A percentile compares a stretch with the other conserved stretches of the same genome.
These are phyloP conservation scores for Drepanosiphum platanoidis DNA, from an alignment of 2,888 invertebrate genomes.

Conservation along the genomic window DNA sequence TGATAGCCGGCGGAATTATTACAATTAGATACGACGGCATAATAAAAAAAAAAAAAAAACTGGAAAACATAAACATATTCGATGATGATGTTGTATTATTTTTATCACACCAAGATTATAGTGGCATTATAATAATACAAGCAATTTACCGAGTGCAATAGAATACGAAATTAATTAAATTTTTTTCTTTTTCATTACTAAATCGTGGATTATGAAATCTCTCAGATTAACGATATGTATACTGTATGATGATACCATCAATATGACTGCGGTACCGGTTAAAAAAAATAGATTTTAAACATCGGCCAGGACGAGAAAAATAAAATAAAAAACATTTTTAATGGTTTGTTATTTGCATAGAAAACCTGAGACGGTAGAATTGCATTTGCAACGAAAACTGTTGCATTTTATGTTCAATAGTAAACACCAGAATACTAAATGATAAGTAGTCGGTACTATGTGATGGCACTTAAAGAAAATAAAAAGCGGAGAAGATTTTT, in stretches of 20 bases:
- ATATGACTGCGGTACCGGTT: not conserved
- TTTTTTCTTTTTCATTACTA: not conserved
- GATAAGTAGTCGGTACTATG: too few species aligned
- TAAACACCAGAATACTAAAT: too few species aligned
- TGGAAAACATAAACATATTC: not conserved
- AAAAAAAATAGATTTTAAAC: too few species aligned
- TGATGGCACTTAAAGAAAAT: too few species aligned
- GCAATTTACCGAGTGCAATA: not conserved
- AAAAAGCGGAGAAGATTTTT: too few species aligned
- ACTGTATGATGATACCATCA: not conserved
- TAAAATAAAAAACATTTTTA: too few species aligned
- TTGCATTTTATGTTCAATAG: too few species aligned
- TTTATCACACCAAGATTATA: not conserved
- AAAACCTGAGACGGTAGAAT: too few species aligned
- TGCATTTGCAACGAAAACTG: too few species aligned
- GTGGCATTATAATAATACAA: not conserved
- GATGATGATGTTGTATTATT: not conserved
- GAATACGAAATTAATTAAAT: not conserved
- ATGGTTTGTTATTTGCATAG: not conserved
- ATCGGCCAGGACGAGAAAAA: too few species aligned
- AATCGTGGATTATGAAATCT: too few species aligned
- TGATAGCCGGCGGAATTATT: not conserved
- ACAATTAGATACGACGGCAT: not conserved
- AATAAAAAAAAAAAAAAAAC: not conserved
- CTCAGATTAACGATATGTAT: not conserved